Evolutionary conservation across 2,888 invertebrate species (phyloP), one percentile per base, ranked within the genome.

Genomic region (Tubulanus polymorphus): DNA sequence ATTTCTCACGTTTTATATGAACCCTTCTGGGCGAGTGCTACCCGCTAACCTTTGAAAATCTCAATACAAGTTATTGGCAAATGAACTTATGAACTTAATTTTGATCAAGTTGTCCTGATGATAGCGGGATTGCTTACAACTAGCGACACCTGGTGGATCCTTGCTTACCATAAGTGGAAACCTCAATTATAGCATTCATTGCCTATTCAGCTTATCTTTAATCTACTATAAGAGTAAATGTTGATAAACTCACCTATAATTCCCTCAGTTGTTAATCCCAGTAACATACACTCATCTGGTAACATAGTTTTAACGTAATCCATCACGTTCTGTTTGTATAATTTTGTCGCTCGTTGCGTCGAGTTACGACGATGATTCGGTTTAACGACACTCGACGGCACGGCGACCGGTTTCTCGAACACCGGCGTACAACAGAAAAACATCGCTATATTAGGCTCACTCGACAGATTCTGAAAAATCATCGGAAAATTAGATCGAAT

Each of bases 231-330:
- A n/a, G n/a, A n/a, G n/a, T n/a, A n/a, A n/a, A n/a, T n/a, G n/a
- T n/a, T n/a, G n/a, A n/a, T n/a, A n/a, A n/a, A 37, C 57, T 61
- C 55, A 69, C 69, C 68, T 37, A 68, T 51, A 48, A 69, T 48
- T 41, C 68, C 69, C 54, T 60, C 63, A 20, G 66, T 56, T 12
- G 61, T 54, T 27, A 67, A 23, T 5, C 59, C 59, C 12, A 64
- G 51, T 23, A 67, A 50, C 23, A 60, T 54, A 54, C 68, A 68
- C 10, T 53, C 28, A n/a, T 37, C 18, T 12, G 68, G 68, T 28
- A 67, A 23, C n/a, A 56, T 37, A 35, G 53, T 48, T 37, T 45
- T 30, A 1, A 68, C 53, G 55, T 57, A 63, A 8, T 51, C 51
- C 8, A 41, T 58, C 29, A 58, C 48, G 18, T 49, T 55, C 12